phyloP scores from a whole-genome alignment of 2,888 invertebrate species.

The Napeogenes inachia region DNA sequence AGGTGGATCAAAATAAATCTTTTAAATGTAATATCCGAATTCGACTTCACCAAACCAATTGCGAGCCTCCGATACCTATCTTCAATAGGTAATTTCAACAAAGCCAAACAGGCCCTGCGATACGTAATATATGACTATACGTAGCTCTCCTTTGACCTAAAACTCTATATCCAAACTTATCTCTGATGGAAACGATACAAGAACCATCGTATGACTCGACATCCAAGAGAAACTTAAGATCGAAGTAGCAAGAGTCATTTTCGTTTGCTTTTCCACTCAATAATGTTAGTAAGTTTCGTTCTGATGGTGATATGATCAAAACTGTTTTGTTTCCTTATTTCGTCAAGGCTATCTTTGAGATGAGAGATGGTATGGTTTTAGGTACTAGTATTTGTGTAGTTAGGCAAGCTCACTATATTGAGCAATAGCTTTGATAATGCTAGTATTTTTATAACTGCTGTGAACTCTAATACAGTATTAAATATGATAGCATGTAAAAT shows the following conservation, averaged over 20 bases:
- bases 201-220: slow-evolving; percentile 10
- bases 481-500: too few relatives aligned
- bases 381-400: neutral
- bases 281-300: slow-evolving; percentile 37
- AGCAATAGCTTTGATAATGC: neutral
- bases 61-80: slow-evolving; percentile 19
- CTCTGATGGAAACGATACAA: slow-evolving; percentile 58
- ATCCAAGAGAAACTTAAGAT: slow-evolving; percentile 34
- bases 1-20: slow-evolving; percentile 2
- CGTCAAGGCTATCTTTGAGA: slow-evolving; percentile 39
- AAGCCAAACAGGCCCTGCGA: slow-evolving; percentile 39
- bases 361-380: slow-evolving; percentile 38
- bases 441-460: neutral
- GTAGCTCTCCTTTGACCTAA: slow-evolving; percentile 60
- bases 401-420: neutral
- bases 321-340: slow-evolving; percentile 61
- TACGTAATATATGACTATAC: slow-evolving; percentile 49
- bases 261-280: slow-evolving; percentile 9
- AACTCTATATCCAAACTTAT: slow-evolving; percentile 64
- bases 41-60: slow-evolving; percentile 1
- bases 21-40: neutral
- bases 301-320: slow-evolving; percentile 51
- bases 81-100: slow-evolving; percentile 47
- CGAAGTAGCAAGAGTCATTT: slow-evolving; percentile 28
- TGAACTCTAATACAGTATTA: too few relatives aligned